These are phyloP conservation scores for Acrobasis repandana DNA, from an alignment of 2,888 invertebrate species.

Conservation along the genomic window DNA sequence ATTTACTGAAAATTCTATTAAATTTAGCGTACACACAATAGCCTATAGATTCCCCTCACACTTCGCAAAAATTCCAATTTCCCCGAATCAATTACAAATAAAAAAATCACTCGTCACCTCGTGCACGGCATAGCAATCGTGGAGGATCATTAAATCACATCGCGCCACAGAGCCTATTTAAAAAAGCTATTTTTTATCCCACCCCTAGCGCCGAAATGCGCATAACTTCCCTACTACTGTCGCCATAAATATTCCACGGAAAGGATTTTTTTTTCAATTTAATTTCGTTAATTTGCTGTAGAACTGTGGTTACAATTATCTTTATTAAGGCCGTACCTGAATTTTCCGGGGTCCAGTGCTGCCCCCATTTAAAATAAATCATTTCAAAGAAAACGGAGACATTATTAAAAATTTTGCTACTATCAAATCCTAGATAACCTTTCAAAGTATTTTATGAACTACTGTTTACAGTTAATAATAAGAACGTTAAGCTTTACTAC, in stretches of 20 bases:
- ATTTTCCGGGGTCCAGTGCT: no score
- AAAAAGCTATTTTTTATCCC: conserved; percentile 77
- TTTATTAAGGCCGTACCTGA: no score
- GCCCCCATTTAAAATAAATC: no score
- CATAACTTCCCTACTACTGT: conserved; percentile 42
- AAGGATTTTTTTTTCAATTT: conserved; percentile 4
- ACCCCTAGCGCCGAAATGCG: conserved; percentile 49
- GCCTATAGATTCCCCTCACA: conserved; percentile 60
- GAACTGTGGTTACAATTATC: no score
- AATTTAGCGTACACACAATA: background rate
- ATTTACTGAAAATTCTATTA: background rate
- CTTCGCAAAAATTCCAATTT: conserved; percentile 71
- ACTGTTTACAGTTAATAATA: no score
- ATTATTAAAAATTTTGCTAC: no score
- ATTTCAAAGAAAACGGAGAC: no score
- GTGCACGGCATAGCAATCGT: conserved; percentile 68
- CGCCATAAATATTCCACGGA: conserved; percentile 28
- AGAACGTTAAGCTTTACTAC: no score
- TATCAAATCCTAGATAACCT: no score
- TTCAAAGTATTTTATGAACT: no score
- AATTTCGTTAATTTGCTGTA: background rate
- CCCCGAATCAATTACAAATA: conserved; percentile 76
- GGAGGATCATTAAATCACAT: conserved; percentile 76
- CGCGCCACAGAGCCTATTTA: conserved; percentile 74
- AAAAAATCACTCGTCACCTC: conserved; percentile 68